phyloP scores from a whole-genome alignment of 2,113 vertebrate genomes.

The Perccottus glenii region DNA sequence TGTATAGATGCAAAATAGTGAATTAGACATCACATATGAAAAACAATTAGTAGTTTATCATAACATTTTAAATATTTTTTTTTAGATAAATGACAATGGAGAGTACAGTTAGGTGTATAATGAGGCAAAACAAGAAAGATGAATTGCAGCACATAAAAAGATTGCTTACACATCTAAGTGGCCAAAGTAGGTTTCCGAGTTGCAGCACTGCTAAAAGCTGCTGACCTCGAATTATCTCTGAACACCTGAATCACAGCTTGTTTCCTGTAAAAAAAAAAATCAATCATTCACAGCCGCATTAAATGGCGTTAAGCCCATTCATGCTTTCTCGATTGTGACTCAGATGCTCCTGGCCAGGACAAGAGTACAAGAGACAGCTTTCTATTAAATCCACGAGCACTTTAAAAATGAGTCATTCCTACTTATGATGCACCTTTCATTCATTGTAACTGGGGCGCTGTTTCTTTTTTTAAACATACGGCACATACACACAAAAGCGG shows the following conservation, averaged over 20 bases:
- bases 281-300: constrained; percentile 47
- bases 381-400: constrained; percentile 40
- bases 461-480: constrained; percentile 18
- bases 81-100: too few relatives aligned
- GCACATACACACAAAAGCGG: neutral
- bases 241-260: constrained; percentile 25
- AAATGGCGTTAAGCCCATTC: constrained; percentile 39
- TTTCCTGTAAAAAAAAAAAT: constrained; percentile 49
- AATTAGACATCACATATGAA: too few relatives aligned
- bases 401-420: constrained; percentile 66
- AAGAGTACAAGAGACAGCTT: constrained; percentile 27
- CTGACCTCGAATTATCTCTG: constrained; percentile 25
- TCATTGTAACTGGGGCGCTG: constrained; percentile 43
- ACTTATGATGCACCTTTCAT: constrained; percentile 37
- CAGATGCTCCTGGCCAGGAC: constrained; percentile 31
- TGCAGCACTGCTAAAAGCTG: constrained; percentile 18
- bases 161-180: constrained; percentile 18
- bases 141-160: constrained; percentile 30
- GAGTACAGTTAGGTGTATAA: too few relatives aligned
- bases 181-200: constrained; percentile 22
- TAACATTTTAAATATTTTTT: too few relatives aligned
- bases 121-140: constrained; percentile 5
- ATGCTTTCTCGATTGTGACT: constrained; percentile 32
- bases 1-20: too few relatives aligned
- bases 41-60: too few relatives aligned